Evolutionary conservation across 2,797 vertebrate species (phyloP), one percentile per base, ranked within the genome.

Genomic region (Megalops cyprinoides): DNA sequence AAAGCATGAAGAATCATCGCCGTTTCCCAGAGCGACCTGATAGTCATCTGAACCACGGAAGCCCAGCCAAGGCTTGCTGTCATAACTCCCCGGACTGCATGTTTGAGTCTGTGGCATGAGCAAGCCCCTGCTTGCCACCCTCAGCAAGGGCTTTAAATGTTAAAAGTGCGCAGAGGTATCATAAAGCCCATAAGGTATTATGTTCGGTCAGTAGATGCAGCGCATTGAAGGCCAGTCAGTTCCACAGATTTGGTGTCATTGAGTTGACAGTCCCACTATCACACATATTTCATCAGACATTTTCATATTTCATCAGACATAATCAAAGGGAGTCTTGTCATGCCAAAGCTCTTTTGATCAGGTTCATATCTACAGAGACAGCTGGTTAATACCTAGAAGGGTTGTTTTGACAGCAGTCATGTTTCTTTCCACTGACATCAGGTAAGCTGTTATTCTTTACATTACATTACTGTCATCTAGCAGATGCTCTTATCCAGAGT

Each of bases 1-100:
- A 20, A 69, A 69, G 34, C 65, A 8, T 42, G 15, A 69, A 65
- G 9, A 37, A 69, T 69, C 37, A 42, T 1, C 76, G 75, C 42
- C 44, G 60, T 78, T 81, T 28, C 46, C 69, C 46, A 14, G 60
- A 39, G 82, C 81, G 80, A 86, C 69, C 74, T 79, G 77, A 69
- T 53, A 83, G 60, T 49, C 18, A 42, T 53, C 51, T 53, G 2
- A 18, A 15, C 9, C 6, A 10, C 51, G 28, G 25, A 25, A 4
- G 62, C 62, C 4, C 14, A 37, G 62, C 31, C 18, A 34, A 5
- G 20, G 31, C 62, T 62, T 58, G 56, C 7, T 28, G n/a, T n/a
- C n/a, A n/a, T n/a, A n/a, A n/a, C n/a, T n/a, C n/a, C n/a, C n/a
- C n/a, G n/a, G n/a, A n/a, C n/a, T n/a, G n/a, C n/a, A n/a, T 1